Evolutionary conservation across 2,113 vertebrate genomes (phyloP).

Genomic region (human (Homo sapiens)): DNA sequence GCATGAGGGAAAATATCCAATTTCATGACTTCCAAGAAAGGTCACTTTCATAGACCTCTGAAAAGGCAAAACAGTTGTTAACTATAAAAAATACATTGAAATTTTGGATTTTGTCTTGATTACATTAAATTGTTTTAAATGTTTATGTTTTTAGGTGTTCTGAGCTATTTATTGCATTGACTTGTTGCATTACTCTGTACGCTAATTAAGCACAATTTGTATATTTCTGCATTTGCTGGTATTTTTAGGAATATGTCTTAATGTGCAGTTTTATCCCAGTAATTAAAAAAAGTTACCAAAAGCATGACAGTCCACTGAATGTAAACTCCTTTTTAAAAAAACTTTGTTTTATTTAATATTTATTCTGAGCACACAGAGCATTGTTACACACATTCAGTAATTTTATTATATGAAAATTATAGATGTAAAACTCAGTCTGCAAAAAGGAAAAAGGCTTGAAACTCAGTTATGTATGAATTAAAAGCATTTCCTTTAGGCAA

Average conservation of each 20-base stretch:
- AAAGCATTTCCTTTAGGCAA: neutral
- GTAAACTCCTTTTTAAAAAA: neutral
- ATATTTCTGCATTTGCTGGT: neutral
- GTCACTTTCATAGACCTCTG: neutral
- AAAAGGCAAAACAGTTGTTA: neutral
- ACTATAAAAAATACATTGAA: neutral
- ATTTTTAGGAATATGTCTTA: neutral
- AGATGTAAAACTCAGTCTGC: neutral
- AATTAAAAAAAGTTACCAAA: neutral
- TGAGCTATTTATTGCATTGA: neutral
- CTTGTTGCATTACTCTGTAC: neutral
- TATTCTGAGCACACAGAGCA: neutral
- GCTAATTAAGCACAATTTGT: neutral
- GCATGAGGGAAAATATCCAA: neutral
- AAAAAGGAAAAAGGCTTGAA: neutral
- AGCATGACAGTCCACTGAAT: neutral
- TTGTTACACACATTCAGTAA: neutral
- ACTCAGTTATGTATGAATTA: neutral
- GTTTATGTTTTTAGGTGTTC: neutral
- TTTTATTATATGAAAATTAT: slow-evolving; percentile 18
- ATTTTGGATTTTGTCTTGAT: neutral
- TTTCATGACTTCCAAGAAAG: slow-evolving; percentile 19
- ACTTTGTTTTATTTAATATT: neutral
- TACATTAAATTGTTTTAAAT: slow-evolving; percentile 20
- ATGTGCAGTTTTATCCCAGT: neutral